These are phyloP conservation scores for Nipponia nippon DNA, from an alignment of 2,113 vertebrate species.

Conservation along the genomic window DNA sequence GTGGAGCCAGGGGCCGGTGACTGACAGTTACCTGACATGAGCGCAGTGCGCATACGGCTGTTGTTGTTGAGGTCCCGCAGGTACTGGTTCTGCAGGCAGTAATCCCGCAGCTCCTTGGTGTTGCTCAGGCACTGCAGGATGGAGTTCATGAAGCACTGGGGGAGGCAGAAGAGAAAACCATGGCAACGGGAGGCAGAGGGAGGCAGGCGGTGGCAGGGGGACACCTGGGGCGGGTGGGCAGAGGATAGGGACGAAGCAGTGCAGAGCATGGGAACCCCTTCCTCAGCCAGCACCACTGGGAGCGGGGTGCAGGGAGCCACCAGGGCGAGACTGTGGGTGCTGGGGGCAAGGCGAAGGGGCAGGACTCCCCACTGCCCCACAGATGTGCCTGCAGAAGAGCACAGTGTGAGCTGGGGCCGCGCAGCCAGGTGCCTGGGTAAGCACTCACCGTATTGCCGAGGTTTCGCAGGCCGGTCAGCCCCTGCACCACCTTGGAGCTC, in stretches of 20 bases:
- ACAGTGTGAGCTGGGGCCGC: fast-evolving
- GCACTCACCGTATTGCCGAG: slow-evolving; percentile 93
- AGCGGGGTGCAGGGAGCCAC: fast-evolving
- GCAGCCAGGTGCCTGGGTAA: background rate
- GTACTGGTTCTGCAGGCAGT: slow-evolving; percentile 88
- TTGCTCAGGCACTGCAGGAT: slow-evolving; percentile 97
- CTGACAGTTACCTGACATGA: slow-evolving; percentile 83
- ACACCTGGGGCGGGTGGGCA: background rate
- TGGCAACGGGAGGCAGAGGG: slow-evolving; percentile 11
- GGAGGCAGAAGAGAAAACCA: slow-evolving; percentile 39
- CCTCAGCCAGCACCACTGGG: fast-evolving
- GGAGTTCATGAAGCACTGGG: slow-evolving; percentile 97
- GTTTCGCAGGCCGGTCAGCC: slow-evolving; percentile 91
- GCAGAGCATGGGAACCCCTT: background rate
- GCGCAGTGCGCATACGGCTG: slow-evolving; percentile 77
- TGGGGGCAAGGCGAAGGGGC: fast-evolving
- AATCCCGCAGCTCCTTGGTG: slow-evolving; percentile 90
- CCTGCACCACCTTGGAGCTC: slow-evolving; percentile 90
- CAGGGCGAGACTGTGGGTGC: fast-evolving
- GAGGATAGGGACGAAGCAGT: background rate
- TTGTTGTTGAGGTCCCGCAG: slow-evolving; percentile 83
- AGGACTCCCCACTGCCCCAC: background rate
- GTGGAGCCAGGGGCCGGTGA: fast-evolving
- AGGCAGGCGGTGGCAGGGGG: background rate
- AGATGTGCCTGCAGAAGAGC: background rate